Evolutionary conservation across 2,888 invertebrate genomes (phyloP).

Genomic region (Agrotis ipsilon): DNA sequence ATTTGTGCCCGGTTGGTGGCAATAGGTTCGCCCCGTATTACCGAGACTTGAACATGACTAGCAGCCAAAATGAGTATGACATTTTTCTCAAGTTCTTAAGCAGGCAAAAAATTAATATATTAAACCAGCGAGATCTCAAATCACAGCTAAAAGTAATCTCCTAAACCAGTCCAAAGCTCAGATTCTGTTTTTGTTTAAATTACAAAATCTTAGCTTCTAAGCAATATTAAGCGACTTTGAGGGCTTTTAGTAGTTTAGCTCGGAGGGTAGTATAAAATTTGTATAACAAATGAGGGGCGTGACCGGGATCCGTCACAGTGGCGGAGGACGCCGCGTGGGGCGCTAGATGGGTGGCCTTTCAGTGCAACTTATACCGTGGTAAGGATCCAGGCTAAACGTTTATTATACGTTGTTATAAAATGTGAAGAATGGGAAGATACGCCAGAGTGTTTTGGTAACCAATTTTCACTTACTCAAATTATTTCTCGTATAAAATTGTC

Average conservation of each 20-base stretch:
- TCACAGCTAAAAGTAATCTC: conserved; percentile 1
- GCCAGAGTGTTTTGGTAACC: not conserved
- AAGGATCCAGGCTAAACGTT: conserved; percentile 47
- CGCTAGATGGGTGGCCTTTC: conserved; percentile 87
- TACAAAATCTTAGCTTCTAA: conserved; percentile 24
- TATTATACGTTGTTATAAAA: conserved; percentile 32
- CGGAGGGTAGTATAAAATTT: conserved; percentile 91
- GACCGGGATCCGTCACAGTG: conserved; percentile 90
- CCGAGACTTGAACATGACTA: no score
- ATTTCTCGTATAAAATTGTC: no score
- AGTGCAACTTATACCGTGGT: conserved; percentile 43
- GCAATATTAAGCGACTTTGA: conserved; percentile 67
- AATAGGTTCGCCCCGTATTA: no score
- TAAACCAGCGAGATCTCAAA: conserved; percentile 5
- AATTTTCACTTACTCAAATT: no score
- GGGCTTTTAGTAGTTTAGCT: conserved; percentile 79
- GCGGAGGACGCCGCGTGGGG: conserved; percentile 84
- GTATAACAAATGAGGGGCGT: conserved; percentile 91
- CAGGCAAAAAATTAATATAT: not conserved
- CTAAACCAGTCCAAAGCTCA: conserved; percentile 1
- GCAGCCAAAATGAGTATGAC: no score
- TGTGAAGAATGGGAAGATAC: not conserved
- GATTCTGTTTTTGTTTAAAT: conserved; percentile 18
- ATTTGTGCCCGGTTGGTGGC: no score
- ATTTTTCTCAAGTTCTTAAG: not conserved